Base-by-base conservation (phyloP, 2,888 invertebrate genomes). In the Micropterix aruncella region DNA sequence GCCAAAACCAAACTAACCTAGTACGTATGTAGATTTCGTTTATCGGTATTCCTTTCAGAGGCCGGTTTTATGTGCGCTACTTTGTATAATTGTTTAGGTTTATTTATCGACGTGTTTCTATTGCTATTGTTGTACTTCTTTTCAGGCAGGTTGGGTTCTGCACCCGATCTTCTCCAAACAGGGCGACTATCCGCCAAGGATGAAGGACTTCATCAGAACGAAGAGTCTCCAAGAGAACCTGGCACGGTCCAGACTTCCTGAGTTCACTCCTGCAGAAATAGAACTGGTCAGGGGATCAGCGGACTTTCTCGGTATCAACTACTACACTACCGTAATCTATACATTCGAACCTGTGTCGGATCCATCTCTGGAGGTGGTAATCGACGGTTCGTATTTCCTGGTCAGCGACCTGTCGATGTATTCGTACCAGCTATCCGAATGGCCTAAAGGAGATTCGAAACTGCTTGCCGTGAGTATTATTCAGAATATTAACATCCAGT, bases 161-260 rank as follows among this genome's bases (percentile, higher is more conserved):
- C 5, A 76, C 59, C 74, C 78, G 2, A 70, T 77, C 18, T 72
- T 72, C 53, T 63, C 65, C 1, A 58, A 58, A 48, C 55, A 61
- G 1, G 75, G 76, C 3, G 73, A 75, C 54, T 78, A 75, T 56
- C 77, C 77, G 2, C 56, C 63, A 51, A 53, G 70, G 0, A 73
- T 77, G 73, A 72, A 66, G 48, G 59, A 65, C 36, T 57, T 63
- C 16, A 63, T 78, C 7, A 61, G 54, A 4, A 57, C 61, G 16
- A 57, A 70, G 9, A 77, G 75, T 12, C 27, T 27, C 27, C 7
- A 5, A 5, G 27, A 27, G 27, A 27, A 27, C 5, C 12, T 7
- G 7, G 12, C 5, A 27, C 27, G 27, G 12, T 27, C 27, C 27
- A 27, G 27, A 12, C 27, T 27, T 27, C 27, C 27, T 5, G 27